phyloP scores from a whole-genome alignment of 2,113 vertebrate species.

The Nycticryphes semicollaris region DNA sequence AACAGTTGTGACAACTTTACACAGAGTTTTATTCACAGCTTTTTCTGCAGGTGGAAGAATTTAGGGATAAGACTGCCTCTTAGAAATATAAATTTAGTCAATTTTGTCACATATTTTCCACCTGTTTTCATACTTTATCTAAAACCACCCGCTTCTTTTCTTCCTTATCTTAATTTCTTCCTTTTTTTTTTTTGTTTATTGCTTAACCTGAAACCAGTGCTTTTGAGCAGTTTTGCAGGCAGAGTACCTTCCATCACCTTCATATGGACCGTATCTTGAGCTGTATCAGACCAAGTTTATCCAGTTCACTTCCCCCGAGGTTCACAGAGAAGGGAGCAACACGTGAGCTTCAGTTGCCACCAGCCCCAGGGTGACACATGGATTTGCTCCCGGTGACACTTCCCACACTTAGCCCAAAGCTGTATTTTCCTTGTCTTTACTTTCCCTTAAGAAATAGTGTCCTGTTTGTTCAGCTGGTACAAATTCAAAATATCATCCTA shows the following conservation, averaged over 20 bases:
- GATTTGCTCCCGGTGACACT: neutral
- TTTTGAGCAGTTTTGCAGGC: neutral
- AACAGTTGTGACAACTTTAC: neutral
- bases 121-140: neutral
- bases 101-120: neutral
- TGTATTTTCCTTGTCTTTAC: neutral
- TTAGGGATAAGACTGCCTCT: neutral
- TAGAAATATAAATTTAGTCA: neutral
- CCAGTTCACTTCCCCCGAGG: neutral
- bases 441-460: neutral
- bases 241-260: neutral
- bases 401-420: neutral
- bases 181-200: neutral
- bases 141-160: neutral
- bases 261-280: too few species aligned
- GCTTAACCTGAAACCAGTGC: neutral
- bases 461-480: neutral
- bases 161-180: neutral
- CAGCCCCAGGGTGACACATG: neutral
- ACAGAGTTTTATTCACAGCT: neutral
- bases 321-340: neutral
- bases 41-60: slow-evolving; percentile 5
- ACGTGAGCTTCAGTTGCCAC: neutral
- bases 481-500: neutral
- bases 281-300: accelerated